Conservation (phyloP, 2,888 invertebrate species). For the Lydus trimaculatus region DNA sequence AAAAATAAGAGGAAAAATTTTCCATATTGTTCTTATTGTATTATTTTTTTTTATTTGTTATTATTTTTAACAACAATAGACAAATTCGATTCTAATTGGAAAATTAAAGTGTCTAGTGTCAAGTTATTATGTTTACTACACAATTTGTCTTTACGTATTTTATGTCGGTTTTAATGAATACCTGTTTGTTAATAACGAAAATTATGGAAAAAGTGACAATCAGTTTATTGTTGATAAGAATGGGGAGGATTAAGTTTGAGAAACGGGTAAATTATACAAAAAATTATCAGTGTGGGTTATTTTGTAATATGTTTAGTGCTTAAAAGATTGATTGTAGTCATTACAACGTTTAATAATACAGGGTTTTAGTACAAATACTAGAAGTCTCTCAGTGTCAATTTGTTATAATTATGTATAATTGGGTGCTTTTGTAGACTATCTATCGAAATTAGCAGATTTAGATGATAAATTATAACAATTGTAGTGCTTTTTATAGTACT, state of each 20-base stretch:
- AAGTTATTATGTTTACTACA: background rate
- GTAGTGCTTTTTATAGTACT: no score
- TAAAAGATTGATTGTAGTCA: background rate
- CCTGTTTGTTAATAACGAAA: background rate
- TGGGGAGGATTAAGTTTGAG: background rate
- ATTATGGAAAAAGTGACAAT: background rate
- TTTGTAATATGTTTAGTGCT: background rate
- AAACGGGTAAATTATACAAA: background rate
- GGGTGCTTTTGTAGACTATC: no score
- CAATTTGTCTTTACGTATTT: background rate
- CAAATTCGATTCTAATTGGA: background rate
- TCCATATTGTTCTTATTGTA: no score
- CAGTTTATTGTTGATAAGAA: no score
- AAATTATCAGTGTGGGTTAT: background rate
- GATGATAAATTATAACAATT: no score
- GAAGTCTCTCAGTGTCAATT: no score
- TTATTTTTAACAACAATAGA: background rate
- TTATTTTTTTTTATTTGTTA: no score
- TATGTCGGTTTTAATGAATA: background rate
- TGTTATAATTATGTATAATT: no score
- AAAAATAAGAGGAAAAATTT: no score
- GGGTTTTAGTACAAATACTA: no score
- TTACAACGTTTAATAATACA: no score
- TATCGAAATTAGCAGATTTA: no score
- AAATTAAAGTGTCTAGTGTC: background rate